These are phyloP conservation scores for Anastrepha obliqua DNA, from an alignment of 1,140 invertebrate genomes.

Conservation along the genomic window DNA sequence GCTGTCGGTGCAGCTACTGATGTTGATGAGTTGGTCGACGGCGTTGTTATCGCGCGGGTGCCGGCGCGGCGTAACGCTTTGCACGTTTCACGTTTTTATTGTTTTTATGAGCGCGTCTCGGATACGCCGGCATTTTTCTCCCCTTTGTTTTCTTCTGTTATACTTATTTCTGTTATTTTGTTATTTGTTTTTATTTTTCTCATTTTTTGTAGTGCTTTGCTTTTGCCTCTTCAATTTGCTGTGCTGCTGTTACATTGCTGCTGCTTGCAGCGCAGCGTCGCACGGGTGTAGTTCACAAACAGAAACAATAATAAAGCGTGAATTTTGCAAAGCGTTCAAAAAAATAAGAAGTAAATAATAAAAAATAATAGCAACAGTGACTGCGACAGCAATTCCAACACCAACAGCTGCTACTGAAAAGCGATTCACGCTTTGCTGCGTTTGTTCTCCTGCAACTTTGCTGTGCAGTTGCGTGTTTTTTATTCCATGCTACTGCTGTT, in stretches of 20 bases:
- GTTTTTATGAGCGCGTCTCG: conserved; percentile 18
- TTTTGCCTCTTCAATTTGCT: not conserved
- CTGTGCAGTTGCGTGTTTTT: not conserved
- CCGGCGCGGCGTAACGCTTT: conserved; percentile 27
- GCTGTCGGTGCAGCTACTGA: not conserved
- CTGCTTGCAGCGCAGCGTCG: conserved; percentile 15
- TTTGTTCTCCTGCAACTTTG: not conserved
- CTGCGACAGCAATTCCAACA: not conserved
- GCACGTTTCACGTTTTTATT: conserved; percentile 16
- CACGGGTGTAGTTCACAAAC: not conserved
- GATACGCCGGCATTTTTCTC: conserved; percentile 1
- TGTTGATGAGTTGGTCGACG: not conserved
- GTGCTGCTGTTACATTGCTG: conserved; percentile 45
- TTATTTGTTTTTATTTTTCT: not conserved
- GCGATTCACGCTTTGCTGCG: conserved; percentile 16
- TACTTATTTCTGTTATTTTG: not conserved
- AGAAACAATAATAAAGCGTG: not conserved
- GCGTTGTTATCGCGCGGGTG: conserved; percentile 25
- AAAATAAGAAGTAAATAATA: not conserved
- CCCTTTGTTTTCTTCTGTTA: not conserved
- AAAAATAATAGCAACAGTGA: not conserved
- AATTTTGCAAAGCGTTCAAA: conserved; percentile 7
- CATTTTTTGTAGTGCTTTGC: not conserved
- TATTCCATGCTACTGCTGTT: not conserved
- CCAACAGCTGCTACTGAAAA: not conserved